Percentiles rank a stretch among this genome's conserved stretches.
phyloP scores from a whole-genome alignment of 2,797 vertebrate species.

The Liasis olivaceus region DNA sequence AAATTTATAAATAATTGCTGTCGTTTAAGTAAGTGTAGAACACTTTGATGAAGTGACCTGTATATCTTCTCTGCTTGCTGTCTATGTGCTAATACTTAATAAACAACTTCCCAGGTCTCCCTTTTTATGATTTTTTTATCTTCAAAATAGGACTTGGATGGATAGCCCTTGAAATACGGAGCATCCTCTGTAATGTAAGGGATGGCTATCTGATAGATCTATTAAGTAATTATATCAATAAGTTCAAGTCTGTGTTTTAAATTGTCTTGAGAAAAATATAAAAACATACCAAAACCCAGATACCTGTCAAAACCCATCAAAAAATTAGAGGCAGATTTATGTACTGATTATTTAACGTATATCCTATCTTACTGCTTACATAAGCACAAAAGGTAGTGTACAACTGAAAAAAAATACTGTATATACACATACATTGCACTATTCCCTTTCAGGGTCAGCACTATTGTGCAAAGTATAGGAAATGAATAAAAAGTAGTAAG shows the following conservation, averaged over 20 bases:
- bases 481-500: not conserved
- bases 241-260: not conserved
- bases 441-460: not conserved
- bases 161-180: not conserved
- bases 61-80: not conserved
- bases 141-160: not conserved
- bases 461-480: not conserved
- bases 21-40: not conserved
- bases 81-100: not conserved
- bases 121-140: not conserved
- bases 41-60: not conserved
- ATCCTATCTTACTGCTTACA: not conserved
- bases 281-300: not conserved
- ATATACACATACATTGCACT: not conserved
- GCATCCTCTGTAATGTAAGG: not conserved
- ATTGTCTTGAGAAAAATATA: not conserved
- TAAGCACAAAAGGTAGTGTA: not conserved
- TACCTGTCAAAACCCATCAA: not conserved
- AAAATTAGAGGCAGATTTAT: not conserved
- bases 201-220: not conserved
- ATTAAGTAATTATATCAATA: not conserved
- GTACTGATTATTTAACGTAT: not conserved
- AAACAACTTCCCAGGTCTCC: not conserved
- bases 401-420: not conserved
- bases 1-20: not conserved